Conservation (phyloP, 2,797 vertebrate genomes). For the Artibeus lituratus region DNA sequence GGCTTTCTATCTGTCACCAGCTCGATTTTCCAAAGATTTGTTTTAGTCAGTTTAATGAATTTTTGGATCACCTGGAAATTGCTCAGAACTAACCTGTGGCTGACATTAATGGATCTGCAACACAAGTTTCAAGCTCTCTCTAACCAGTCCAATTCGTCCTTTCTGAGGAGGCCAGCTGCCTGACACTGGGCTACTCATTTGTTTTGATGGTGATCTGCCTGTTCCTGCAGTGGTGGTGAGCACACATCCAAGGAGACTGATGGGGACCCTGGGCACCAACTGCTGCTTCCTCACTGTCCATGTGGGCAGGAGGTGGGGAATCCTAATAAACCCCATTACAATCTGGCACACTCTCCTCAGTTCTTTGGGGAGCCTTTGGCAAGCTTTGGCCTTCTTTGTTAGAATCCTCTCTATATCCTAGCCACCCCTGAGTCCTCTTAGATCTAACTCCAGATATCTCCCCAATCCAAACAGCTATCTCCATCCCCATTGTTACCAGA, state of each 20-base stretch:
- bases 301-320: neutral
- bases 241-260: neutral
- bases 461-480: neutral
- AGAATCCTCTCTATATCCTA: neutral
- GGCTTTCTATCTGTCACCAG: conserved; percentile 70
- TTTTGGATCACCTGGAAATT: conserved; percentile 79
- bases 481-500: neutral
- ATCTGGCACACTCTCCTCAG: fast-evolving
- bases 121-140: conserved; percentile 63
- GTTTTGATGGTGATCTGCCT: neutral
- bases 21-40: conserved; percentile 76
- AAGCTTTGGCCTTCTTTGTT: neutral
- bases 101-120: conserved; percentile 71
- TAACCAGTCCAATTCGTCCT: conserved; percentile 73
- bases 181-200: neutral
- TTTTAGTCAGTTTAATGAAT: conserved; percentile 78
- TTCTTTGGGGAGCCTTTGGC: neutral
- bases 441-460: neutral
- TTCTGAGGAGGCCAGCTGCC: conserved; percentile 20
- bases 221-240: fast-evolving
- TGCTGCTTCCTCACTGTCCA: neutral
- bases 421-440: neutral
- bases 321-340: fast-evolving
- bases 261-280: neutral
- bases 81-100: conserved; percentile 77